Evolutionary conservation across 2,888 invertebrate genomes (phyloP).

Genomic region (Sarcophaga rosellei): DNA sequence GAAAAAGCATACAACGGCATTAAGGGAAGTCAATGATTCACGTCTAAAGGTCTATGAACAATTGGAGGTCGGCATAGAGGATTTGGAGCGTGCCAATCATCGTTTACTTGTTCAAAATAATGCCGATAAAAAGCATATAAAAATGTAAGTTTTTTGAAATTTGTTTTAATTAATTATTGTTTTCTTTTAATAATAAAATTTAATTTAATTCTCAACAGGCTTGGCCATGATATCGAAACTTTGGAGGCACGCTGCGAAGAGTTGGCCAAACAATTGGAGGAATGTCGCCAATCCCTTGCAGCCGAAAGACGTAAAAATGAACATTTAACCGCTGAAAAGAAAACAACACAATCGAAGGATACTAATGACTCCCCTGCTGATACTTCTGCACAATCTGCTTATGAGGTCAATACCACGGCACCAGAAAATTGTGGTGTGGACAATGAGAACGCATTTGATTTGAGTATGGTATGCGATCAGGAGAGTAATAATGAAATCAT

Average conservation of each 20-base stretch:
- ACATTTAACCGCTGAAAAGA: constrained; percentile 78
- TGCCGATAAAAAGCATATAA: constrained; percentile 93
- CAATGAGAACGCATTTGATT: constrained; percentile 69
- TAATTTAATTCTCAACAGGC: constrained; percentile 77
- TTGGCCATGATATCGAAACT: constrained; percentile 89
- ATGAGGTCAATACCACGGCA: too few relatives aligned
- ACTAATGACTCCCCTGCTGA: neutral
- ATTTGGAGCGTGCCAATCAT: constrained; percentile 94
- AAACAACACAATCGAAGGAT: constrained; percentile 39
- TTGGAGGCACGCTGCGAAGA: constrained; percentile 93
- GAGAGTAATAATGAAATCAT: constrained; percentile 81
- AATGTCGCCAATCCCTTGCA: constrained; percentile 85
- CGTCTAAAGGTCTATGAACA: constrained; percentile 96
- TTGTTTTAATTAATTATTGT: neutral
- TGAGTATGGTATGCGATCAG: constrained; percentile 70
- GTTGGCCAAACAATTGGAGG: constrained; percentile 90
- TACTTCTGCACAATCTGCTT: constrained; percentile 65
- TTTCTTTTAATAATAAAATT: neutral
- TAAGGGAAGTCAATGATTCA: constrained; percentile 95
- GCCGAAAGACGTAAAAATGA: constrained; percentile 84
- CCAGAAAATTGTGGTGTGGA: constrained; percentile 74
- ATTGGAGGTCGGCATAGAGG: constrained; percentile 95
- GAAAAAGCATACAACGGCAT: constrained; percentile 93
- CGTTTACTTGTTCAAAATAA: constrained; percentile 91
- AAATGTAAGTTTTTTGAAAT: constrained; percentile 84